A percentile compares a stretch with the other conserved stretches of the same genome.
Evolutionary conservation across 1,140 invertebrate genomes (phyloP).

Genomic region (Spodoptera frugiperda): DNA sequence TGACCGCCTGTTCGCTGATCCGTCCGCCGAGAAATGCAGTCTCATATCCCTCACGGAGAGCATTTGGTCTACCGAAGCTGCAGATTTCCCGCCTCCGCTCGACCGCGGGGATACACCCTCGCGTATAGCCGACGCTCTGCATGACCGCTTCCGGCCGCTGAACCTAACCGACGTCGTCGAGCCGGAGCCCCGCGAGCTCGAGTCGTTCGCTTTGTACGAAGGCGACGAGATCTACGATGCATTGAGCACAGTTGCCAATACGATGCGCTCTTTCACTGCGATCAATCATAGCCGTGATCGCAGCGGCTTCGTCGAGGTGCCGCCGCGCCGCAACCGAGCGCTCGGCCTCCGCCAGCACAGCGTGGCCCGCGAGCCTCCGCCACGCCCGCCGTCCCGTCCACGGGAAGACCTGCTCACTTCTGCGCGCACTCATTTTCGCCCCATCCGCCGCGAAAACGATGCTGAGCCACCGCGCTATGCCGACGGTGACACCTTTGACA

Average conservation of each 20-base stretch:
- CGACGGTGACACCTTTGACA: conserved; percentile 90
- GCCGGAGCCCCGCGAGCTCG: conserved; percentile 61
- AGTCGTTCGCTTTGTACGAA: conserved; percentile 71
- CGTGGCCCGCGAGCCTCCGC: conserved; percentile 47
- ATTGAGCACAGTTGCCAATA: conserved; percentile 71
- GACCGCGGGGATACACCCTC: conserved; percentile 64
- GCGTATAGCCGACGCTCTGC: conserved; percentile 71
- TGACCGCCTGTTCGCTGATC: conserved; percentile 78
- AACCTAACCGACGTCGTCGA: conserved; percentile 70
- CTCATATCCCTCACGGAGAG: conserved; percentile 75
- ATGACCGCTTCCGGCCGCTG: conserved; percentile 76
- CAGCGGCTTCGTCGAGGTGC: conserved; percentile 87
- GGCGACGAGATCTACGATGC: conserved; percentile 76
- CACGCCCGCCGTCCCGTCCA: conserved; percentile 40
- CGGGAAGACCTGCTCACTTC: conserved; percentile 91
- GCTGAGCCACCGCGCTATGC: conserved; percentile 82
- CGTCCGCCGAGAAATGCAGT: conserved; percentile 75
- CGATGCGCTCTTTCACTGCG: conserved; percentile 80
- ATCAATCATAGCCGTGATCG: conserved; percentile 87
- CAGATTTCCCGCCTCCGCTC: conserved; percentile 52
- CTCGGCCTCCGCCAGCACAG: conserved; percentile 60
- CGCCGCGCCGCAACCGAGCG: conserved; percentile 71
- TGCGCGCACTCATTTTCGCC: conserved; percentile 91
- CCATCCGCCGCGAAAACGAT: conserved; percentile 88
- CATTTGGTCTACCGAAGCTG: conserved; percentile 75